Evolutionary conservation across 2,888 invertebrate genomes (phyloP).

Genomic region (Drosophila peninsularis): DNA sequence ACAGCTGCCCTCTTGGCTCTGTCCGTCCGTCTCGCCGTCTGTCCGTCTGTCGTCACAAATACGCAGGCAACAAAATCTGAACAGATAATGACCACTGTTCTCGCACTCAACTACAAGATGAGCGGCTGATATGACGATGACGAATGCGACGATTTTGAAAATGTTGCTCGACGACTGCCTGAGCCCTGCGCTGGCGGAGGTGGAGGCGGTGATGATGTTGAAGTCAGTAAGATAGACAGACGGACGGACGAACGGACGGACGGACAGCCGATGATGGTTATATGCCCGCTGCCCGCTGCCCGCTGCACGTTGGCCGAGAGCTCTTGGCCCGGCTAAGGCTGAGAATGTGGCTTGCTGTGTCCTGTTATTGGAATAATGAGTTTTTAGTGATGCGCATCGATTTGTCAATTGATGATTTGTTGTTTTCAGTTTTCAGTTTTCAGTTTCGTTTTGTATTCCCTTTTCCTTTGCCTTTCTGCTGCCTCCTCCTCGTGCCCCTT

Average conservation of each 20-base stretch:
- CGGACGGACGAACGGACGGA: slow-evolving; percentile 13
- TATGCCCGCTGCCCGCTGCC: slow-evolving; percentile 28
- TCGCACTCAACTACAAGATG: slow-evolving; percentile 77
- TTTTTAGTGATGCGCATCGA: slow-evolving; percentile 79
- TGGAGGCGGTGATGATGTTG: slow-evolving; percentile 53
- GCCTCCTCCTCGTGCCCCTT: not conserved
- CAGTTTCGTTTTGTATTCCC: slow-evolving; percentile 32
- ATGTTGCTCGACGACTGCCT: slow-evolving; percentile 54
- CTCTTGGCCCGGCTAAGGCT: slow-evolving; percentile 16
- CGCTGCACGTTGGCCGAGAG: slow-evolving; percentile 13
- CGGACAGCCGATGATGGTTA: slow-evolving; percentile 47
- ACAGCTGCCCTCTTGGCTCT: slow-evolving; percentile 27
- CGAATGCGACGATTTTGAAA: slow-evolving; percentile 75
- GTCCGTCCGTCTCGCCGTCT: slow-evolving; percentile 22
- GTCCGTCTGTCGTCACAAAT: slow-evolving; percentile 53
- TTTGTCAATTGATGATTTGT: slow-evolving; percentile 82
- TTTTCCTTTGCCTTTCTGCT: not conserved
- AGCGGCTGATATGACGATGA: slow-evolving; percentile 78
- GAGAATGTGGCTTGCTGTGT: slow-evolving; percentile 59
- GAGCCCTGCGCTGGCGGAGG: slow-evolving; percentile 19
- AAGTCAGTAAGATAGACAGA: slow-evolving; percentile 37
- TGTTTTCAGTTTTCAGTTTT: slow-evolving; percentile 54
- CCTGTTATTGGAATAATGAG: slow-evolving; percentile 81
- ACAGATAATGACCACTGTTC: slow-evolving; percentile 78
- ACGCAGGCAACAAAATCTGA: slow-evolving; percentile 70